A percentile compares a stretch with the other conserved stretches of the same genome.
phyloP scores from a whole-genome alignment of 2,797 vertebrate species.

The Loris lydekkerianus region DNA sequence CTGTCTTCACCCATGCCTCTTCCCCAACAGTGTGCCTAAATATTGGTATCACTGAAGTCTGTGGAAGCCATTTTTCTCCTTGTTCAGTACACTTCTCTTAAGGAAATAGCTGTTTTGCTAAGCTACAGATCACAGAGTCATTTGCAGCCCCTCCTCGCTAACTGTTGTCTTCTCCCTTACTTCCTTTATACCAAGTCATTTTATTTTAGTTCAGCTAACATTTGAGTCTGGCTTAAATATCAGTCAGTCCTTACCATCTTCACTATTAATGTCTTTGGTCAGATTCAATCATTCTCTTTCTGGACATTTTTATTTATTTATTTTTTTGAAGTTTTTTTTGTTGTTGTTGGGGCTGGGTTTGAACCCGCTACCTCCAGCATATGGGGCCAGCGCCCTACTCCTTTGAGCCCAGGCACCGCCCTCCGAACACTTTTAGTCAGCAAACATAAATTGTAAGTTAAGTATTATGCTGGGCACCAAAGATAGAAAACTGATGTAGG shows the following conservation, averaged over 20 bases:
- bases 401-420: too few relatives aligned
- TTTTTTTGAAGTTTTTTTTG: too few relatives aligned
- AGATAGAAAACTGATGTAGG: background rate
- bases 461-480: background rate
- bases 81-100: background rate
- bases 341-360: too few relatives aligned
- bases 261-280: background rate
- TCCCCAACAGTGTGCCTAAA: background rate
- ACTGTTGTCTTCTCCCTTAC: background rate
- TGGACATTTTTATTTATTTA: background rate
- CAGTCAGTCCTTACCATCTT: background rate
- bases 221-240: constrained; percentile 15
- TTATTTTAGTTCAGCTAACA: background rate
- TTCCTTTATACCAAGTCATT: background rate
- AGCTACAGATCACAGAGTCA: background rate
- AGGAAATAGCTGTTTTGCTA: background rate
- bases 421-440: background rate
- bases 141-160: background rate
- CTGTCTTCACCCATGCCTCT: background rate
- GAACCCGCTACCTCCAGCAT: too few relatives aligned
- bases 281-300: background rate
- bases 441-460: background rate
- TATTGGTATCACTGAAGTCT: background rate
- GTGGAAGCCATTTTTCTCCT: background rate
- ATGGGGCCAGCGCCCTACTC: too few relatives aligned